A percentile compares a stretch with the other conserved stretches of the same genome.
Evolutionary conservation across 2,888 invertebrate species (phyloP).

Genomic region (Polietes domitor): DNA sequence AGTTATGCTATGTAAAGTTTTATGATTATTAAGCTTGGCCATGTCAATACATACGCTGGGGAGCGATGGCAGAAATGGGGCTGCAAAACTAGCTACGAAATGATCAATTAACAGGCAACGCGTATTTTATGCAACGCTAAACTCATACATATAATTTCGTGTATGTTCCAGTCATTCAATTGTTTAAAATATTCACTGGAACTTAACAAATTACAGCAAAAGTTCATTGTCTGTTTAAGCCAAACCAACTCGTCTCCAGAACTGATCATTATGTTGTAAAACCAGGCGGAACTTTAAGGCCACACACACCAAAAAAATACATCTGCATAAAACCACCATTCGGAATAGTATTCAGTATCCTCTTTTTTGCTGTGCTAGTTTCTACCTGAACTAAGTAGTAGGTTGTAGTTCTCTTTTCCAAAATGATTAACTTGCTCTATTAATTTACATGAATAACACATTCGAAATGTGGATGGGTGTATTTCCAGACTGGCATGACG

Average conservation of each 20-base stretch:
- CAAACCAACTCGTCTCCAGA: not conserved
- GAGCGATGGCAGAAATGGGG: not conserved
- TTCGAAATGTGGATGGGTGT: not conserved
- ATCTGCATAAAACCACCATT: constrained; percentile 30
- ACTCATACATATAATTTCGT: constrained; percentile 47
- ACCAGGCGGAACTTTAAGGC: constrained; percentile 13
- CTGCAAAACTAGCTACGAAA: constrained; percentile 32
- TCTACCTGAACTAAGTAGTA: not conserved
- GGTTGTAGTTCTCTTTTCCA: not conserved
- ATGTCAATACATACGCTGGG: not conserved
- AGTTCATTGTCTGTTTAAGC: constrained; percentile 22
- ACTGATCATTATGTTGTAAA: constrained; percentile 34
- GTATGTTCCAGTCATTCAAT: constrained; percentile 43
- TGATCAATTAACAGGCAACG: constrained; percentile 57
- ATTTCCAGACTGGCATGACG: not conserved
- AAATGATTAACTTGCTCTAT: constrained; percentile 14
- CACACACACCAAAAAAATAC: not conserved
- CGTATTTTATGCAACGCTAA: constrained; percentile 23
- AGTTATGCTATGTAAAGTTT: constrained; percentile 29
- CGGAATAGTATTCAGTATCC: not conserved
- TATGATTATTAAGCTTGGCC: constrained; percentile 10
- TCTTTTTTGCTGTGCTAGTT: not conserved
- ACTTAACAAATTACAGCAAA: constrained; percentile 7
- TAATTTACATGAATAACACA: constrained; percentile 1
- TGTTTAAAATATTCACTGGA: constrained; percentile 1